These are phyloP conservation scores for Rhopalosiphum nymphaeae DNA, from an alignment of 2,888 invertebrate genomes.

Conservation along the genomic window DNA sequence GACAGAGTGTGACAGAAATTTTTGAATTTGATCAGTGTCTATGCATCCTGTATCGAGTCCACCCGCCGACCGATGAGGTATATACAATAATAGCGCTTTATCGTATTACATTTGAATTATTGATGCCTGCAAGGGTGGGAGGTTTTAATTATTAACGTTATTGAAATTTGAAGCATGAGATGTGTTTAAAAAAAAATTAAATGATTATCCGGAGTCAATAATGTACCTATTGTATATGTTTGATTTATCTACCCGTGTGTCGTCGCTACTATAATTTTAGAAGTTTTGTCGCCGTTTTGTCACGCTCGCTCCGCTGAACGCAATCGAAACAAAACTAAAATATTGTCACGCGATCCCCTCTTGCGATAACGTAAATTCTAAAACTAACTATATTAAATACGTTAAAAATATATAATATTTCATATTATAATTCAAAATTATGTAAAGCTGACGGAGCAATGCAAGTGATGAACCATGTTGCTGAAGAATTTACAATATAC, in stretches of 20 bases:
- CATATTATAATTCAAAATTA: not conserved
- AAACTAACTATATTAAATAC: not conserved
- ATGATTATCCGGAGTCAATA: conserved; percentile 28
- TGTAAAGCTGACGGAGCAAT: not conserved
- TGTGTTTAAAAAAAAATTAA: not conserved
- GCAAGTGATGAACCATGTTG: not conserved
- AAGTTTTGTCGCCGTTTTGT: not conserved
- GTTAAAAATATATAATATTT: not conserved
- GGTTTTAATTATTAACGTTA: conserved; percentile 32
- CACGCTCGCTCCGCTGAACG: not conserved
- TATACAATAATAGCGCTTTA: not conserved
- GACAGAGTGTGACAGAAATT: not conserved
- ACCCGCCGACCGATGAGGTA: too few species aligned
- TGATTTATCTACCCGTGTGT: not conserved
- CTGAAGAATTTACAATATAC: not conserved
- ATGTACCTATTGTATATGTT: not conserved
- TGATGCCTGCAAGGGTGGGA: not conserved
- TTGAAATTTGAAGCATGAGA: not conserved
- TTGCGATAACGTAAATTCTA: not conserved
- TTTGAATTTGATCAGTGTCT: conserved; percentile 14
- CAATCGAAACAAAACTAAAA: conserved; percentile 23
- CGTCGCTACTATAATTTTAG: not conserved
- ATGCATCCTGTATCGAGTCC: not conserved
- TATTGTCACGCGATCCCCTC: not conserved
- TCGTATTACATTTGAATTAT: conserved; percentile 22